Evolutionary conservation across 2,888 invertebrate genomes (phyloP), one percentile per base, ranked within the genome.

Genomic region (Heliconius ethilla): DNA sequence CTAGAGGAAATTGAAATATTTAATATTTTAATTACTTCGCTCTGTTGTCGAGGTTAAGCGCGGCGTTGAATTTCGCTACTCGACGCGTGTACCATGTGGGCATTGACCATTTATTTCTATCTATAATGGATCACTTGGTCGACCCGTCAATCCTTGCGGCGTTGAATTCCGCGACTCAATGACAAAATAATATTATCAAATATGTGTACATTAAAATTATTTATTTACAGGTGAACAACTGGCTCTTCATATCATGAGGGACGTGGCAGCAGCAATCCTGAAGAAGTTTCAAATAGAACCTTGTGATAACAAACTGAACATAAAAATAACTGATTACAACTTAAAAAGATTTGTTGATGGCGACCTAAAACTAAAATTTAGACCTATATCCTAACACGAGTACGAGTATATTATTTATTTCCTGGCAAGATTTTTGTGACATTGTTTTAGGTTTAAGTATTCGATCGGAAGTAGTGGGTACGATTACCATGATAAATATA

Each of bases 281-380:
- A 83, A 86, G 59, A 87, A 86, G 45, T 94, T 87, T 78, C 83
- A 86, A 29, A 83, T 94, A 0, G 86, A 89, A 66, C 83, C 88
- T 0, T 88, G 89, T 62, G 83, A 80, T 0, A 88, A 92, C 0
- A 76, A 83, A 10, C 82, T 40, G 7, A 40, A 40, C 2, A n/a
- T 94, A 0, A 83, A 83, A 0, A 81, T 90, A 69, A 82, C 84
- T 0, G 94, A 94, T 76, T 88, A 90, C 79, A 89, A 91, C 84
- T 93, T 92, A 45, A 86, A 87, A 3, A 87, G 93, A 81, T 84
- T 90, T 0, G 82, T 94, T 0, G 86, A 89, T 33, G 83, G 83
- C 51, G 90, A 92, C 78, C 83, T 94, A 59, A 93, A 91, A 92
- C 82, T 93, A 2, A 87, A 86, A 80, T 91, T 94, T 79, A 87